These are phyloP conservation scores for Drepanosiphum platanoidis DNA, from an alignment of 2,888 invertebrate species.

Conservation along the genomic window DNA sequence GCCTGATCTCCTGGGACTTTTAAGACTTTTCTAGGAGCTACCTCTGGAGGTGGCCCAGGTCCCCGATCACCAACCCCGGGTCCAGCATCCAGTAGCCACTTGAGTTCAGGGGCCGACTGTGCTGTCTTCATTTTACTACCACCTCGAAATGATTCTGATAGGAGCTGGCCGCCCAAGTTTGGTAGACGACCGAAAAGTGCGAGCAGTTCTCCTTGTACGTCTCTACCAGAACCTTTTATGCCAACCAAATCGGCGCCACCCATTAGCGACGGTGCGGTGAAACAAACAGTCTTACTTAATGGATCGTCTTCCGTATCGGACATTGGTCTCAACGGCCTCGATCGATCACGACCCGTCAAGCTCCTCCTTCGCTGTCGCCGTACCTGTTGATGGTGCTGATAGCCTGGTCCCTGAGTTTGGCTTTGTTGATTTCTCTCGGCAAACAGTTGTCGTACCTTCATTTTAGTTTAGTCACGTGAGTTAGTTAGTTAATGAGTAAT, in stretches of 20 bases:
- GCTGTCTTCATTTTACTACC: constrained; percentile 43
- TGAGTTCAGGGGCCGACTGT: constrained; percentile 54
- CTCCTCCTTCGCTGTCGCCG: constrained; percentile 68
- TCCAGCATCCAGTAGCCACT: constrained; percentile 22
- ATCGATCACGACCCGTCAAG: constrained; percentile 72
- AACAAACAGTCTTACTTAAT: constrained; percentile 36
- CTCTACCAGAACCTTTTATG: background rate
- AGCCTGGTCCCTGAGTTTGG: constrained; percentile 66
- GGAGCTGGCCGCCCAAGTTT: constrained; percentile 68
- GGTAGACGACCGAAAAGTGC: constrained; percentile 66
- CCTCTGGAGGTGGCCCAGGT: background rate
- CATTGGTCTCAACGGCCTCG: constrained; percentile 83
- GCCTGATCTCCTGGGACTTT: too few species aligned
- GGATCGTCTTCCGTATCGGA: constrained; percentile 67
- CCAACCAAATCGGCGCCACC: constrained; percentile 28
- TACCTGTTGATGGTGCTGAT: constrained; percentile 71
- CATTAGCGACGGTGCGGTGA: constrained; percentile 6
- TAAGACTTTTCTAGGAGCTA: background rate
- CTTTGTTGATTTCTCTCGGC: constrained; percentile 73
- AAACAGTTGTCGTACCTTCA: constrained; percentile 84
- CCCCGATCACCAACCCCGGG: background rate
- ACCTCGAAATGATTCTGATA: constrained; percentile 62
- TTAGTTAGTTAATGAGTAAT: too few species aligned
- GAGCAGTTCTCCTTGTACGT: constrained; percentile 37
- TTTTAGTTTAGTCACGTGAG: too few species aligned